Evolutionary conservation across 2,888 invertebrate genomes (phyloP).

Genomic region (Macrophya annulata): DNA sequence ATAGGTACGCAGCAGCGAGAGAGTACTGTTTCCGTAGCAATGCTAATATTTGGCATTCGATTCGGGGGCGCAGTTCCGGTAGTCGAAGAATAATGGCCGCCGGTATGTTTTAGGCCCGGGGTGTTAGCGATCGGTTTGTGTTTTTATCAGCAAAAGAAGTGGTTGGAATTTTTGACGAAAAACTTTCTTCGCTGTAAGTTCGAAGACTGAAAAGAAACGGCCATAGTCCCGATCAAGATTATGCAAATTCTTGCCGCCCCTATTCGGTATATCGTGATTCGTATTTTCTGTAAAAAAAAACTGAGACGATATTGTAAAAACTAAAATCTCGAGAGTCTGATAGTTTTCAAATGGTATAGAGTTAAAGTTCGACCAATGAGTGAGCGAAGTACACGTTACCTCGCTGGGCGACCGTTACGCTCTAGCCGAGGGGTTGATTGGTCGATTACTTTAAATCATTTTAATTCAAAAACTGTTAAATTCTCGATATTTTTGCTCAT

Average conservation of each 20-base stretch:
- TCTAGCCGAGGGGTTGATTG: not conserved
- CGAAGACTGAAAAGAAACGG: conserved; percentile 6
- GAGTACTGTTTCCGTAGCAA: conserved; percentile 54
- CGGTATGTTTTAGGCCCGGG: not conserved
- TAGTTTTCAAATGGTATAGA: not conserved
- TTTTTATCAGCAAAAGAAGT: not conserved
- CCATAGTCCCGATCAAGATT: not conserved
- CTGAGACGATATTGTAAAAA: not conserved
- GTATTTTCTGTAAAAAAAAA: not conserved
- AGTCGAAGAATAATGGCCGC: conserved; percentile 38
- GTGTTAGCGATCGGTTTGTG: not conserved
- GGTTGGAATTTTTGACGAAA: conserved; percentile 8
- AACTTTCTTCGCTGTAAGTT: not conserved
- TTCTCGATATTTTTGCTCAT: not conserved
- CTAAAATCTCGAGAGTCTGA: not conserved
- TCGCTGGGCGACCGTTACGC: not conserved
- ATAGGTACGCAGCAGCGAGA: not conserved
- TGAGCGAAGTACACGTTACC: not conserved
- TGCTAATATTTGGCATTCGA: conserved; percentile 79
- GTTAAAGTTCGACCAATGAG: not conserved
- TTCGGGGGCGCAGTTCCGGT: conserved; percentile 68
- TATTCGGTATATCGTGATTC: not conserved
- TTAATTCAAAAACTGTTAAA: not conserved
- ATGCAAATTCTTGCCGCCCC: not conserved
- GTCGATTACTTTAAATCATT: not conserved